Conservation (phyloP, 2,797 vertebrate genomes). For the Fringilla coelebs region DNA sequence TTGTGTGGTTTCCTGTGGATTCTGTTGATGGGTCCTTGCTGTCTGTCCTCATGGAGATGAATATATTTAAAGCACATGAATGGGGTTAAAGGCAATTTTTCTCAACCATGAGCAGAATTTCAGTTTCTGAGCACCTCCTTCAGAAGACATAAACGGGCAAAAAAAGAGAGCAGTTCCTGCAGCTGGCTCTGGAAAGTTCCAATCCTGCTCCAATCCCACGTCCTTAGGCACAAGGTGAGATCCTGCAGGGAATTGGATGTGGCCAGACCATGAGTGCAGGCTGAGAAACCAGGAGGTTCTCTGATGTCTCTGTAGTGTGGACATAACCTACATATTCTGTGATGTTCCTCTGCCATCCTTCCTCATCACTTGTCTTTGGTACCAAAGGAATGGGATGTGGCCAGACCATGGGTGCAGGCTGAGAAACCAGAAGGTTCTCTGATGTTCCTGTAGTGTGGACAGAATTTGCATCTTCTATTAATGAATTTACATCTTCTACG, state of each 20-base stretch:
- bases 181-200: not conserved
- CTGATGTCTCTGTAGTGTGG: not conserved
- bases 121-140: not conserved
- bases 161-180: not conserved
- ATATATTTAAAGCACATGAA: not conserved
- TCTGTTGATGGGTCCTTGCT: not conserved
- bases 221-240: not conserved
- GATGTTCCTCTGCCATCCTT: not conserved
- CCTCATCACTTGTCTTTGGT: not conserved
- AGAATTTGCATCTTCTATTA: too few relatives aligned
- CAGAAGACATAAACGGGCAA: not conserved
- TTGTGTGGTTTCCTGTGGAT: not conserved
- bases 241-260: not conserved
- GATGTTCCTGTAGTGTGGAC: not conserved
- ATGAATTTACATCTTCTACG: not conserved
- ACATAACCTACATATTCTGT: not conserved
- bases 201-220: not conserved
- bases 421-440: not conserved
- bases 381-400: not conserved
- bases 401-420: not conserved
- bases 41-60: not conserved
- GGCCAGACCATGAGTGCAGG: not conserved
- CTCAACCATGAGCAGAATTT: not conserved
- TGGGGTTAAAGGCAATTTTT: not conserved
- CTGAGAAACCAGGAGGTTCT: not conserved